Evolutionary conservation across 2,888 invertebrate species (phyloP).

Genomic region (Drosophila monieri): DNA sequence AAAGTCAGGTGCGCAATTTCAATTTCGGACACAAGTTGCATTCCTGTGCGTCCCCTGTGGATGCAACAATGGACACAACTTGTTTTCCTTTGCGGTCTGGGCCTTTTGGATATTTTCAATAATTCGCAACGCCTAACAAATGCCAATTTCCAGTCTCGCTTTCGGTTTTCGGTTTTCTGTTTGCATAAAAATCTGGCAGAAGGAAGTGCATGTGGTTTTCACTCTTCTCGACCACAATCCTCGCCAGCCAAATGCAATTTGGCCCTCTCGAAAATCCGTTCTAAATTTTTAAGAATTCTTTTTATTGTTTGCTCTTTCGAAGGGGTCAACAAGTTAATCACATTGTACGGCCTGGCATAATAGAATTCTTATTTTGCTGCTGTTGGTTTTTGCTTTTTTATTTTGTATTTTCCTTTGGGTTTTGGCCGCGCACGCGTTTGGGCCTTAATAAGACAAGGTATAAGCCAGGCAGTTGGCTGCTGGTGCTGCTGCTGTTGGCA

Average conservation of each 20-base stretch:
- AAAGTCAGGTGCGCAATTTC: constrained; percentile 40
- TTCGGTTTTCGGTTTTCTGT: constrained; percentile 38
- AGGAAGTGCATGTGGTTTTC: constrained; percentile 70
- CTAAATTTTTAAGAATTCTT: constrained; percentile 56
- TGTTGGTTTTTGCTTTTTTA: constrained; percentile 20
- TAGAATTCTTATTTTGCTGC: constrained; percentile 74
- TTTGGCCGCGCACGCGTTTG: constrained; percentile 66
- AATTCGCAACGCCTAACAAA: constrained; percentile 76
- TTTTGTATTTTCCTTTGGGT: constrained; percentile 19
- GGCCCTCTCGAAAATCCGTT: constrained; percentile 56
- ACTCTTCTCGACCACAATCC: constrained; percentile 26
- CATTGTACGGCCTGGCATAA: constrained; percentile 78
- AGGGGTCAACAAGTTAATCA: constrained; percentile 77
- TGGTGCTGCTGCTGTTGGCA: constrained; percentile 54
- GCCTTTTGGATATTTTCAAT: constrained; percentile 66
- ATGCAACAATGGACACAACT: constrained; percentile 23
- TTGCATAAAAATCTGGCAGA: constrained; percentile 63
- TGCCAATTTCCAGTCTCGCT: constrained; percentile 59
- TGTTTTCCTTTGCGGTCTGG: constrained; percentile 58
- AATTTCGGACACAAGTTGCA: constrained; percentile 42
- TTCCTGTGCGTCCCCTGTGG: constrained; percentile 62
- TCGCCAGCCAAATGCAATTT: constrained; percentile 5
- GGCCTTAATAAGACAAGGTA: constrained; percentile 70
- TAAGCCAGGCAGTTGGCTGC: constrained; percentile 28
- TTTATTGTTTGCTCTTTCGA: constrained; percentile 57